These are phyloP conservation scores for Phytoseiulus persimilis DNA, from an alignment of 2,888 invertebrate genomes.

Conservation along the genomic window DNA sequence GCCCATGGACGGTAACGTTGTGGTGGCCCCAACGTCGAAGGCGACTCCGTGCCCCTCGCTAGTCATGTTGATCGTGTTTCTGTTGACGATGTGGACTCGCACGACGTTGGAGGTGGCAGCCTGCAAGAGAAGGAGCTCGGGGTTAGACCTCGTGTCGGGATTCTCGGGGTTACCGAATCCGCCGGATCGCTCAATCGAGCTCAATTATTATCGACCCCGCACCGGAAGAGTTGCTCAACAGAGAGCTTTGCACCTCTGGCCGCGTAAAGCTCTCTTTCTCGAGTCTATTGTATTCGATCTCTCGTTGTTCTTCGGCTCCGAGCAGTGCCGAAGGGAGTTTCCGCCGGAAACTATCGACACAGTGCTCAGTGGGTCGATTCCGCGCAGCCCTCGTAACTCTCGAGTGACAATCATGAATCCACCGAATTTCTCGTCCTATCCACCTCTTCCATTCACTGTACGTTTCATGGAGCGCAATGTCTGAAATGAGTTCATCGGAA, in stretches of 20 bases:
- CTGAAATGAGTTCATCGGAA: too few species aligned
- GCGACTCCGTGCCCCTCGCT: not conserved
- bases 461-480: too few species aligned
- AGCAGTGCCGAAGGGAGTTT: not conserved
- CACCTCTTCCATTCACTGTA: too few species aligned
- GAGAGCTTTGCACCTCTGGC: not conserved
- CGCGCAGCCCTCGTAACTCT: not conserved
- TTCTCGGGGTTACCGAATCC: not conserved
- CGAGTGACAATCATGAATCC: not conserved
- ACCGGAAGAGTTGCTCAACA: not conserved
- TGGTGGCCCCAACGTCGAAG: not conserved
- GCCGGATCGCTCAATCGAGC: not conserved
- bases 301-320: not conserved
- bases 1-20: not conserved
- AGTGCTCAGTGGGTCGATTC: not conserved
- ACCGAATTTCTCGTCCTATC: too few species aligned
- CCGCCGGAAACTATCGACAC: not conserved
- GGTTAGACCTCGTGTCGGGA: not conserved
- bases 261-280: not conserved
- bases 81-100: not conserved
- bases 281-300: not conserved
- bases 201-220: not conserved
- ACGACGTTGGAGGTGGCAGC: not conserved
- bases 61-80: not conserved
- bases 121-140: not conserved